Percentiles rank a stretch among this genome's conserved stretches.
phyloP scores from a whole-genome alignment of 1,140 invertebrate species.

The Brachionus rotundiformis region DNA sequence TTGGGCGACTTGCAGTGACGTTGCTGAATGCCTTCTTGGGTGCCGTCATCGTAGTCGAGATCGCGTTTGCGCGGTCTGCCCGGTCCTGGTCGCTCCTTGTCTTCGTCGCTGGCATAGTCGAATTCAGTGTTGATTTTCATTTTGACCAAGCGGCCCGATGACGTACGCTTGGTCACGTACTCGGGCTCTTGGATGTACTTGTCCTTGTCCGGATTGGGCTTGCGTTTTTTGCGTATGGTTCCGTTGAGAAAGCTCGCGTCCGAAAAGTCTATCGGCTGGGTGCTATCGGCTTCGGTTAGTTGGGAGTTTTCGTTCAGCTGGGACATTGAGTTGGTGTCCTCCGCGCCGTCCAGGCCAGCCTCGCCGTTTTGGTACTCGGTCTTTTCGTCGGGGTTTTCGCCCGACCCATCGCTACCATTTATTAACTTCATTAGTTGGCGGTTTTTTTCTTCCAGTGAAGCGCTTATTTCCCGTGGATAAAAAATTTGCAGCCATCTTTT shows the following conservation, averaged over 20 bases:
- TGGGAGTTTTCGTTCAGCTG: background rate
- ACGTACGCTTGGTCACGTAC: conserved; percentile 44
- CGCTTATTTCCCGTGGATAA: conserved; percentile 48
- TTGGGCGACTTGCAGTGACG: background rate
- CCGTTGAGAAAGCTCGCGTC: background rate
- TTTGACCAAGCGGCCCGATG: conserved; percentile 38
- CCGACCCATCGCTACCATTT: background rate
- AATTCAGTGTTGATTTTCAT: conserved; percentile 50
- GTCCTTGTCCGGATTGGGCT: conserved; percentile 30
- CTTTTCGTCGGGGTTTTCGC: background rate
- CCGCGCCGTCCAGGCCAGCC: background rate
- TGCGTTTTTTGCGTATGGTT: conserved; percentile 1
- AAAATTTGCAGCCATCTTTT: conserved; percentile 49
- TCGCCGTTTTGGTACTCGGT: background rate
- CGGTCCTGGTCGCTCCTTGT: background rate
- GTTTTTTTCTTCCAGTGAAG: conserved; percentile 45
- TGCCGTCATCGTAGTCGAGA: conserved; percentile 9
- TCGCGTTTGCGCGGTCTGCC: background rate
- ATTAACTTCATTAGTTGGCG: conserved; percentile 46
- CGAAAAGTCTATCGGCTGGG: conserved; percentile 17
- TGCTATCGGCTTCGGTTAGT: background rate
- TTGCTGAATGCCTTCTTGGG: conserved; percentile 28
- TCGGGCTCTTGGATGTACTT: conserved; percentile 50
- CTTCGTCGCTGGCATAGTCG: conserved; percentile 41
- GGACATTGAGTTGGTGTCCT: background rate